Base-by-base conservation (phyloP, 2,113 vertebrate genomes). In the Scophthalmus maximus region DNA sequence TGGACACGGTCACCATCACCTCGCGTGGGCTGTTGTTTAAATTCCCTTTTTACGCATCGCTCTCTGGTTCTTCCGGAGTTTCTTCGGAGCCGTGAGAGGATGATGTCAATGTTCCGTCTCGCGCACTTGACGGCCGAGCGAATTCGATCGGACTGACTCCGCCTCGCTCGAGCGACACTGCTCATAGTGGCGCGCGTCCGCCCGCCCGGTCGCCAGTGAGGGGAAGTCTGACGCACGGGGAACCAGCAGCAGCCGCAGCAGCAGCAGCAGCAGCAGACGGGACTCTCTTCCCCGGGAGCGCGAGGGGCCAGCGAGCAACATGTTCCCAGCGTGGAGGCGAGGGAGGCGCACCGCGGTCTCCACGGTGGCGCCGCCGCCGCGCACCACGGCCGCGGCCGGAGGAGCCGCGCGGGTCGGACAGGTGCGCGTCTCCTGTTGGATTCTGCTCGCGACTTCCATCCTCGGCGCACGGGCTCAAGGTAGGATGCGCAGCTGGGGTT, bases 381-480 rank as follows among this genome's bases (percentile, higher is more conserved):
- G 84, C 87, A 91, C 72, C 88, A 78, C 84, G 89, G 60, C 62
- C 38, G 57, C 74, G 56, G 58, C 78, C 22, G 72, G 67, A 26
- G n/a, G 57, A 44, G 23, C 53, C 8, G 86, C 62, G 57, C 86
- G 27, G 73, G 64, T 82, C 74, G 83, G 76, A 81, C 83, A 91
- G 89, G 87, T 87, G 89, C 81, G 80, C 88, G 75, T 85, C 64
- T 88, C 75, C 87, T 87, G 84, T 72, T 93, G 92, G 92, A 89
- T 92, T 82, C 90, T 94, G 73, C 73, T 93, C 55, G 84, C 78
- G 47, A 70, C 77, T 64, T 87, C 70, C 20, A 44, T 91, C 61
- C 77, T 72, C 65, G 25, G 80, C 64, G 83, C 88, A 27, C 73
- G 55, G 26, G 90, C 91, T 73, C 93, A 94, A 92, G 93, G 93